Evolutionary conservation across 2,797 vertebrate genomes (phyloP).

Genomic region (Tarsius wallacei): DNA sequence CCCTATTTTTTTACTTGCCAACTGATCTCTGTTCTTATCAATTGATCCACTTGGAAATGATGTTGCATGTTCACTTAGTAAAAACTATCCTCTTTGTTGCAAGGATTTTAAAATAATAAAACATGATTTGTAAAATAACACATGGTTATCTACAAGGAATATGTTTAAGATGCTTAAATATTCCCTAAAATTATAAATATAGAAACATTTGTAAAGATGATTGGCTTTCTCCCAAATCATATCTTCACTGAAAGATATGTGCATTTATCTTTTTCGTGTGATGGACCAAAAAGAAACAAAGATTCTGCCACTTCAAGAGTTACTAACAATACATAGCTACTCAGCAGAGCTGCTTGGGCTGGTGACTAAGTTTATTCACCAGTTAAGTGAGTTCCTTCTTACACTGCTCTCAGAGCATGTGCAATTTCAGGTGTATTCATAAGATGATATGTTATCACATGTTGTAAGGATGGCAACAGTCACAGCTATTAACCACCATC

Average conservation of each 20-base stretch:
- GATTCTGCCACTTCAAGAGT: neutral
- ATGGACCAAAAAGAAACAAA: constrained; percentile 29
- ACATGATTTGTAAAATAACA: constrained; percentile 60
- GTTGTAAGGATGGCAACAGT: neutral
- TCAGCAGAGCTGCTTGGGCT: neutral
- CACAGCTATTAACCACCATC: neutral
- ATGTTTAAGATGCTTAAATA: constrained; percentile 43
- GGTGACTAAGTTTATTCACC: neutral
- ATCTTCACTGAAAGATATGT: neutral
- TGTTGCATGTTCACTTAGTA: constrained; percentile 35
- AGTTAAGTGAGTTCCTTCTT: neutral
- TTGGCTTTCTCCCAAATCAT: constrained; percentile 6
- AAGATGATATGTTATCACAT: neutral
- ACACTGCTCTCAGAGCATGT: neutral
- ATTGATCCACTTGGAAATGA: neutral
- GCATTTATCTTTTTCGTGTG: constrained; percentile 53
- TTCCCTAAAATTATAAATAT: constrained; percentile 48
- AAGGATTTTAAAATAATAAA: constrained; percentile 56
- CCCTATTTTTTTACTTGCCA: neutral
- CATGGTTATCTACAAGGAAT: constrained; percentile 11
- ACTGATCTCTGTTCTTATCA: neutral
- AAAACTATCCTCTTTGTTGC: constrained; percentile 46
- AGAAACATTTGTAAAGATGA: constrained; percentile 59
- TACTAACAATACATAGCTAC: neutral
- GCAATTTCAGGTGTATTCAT: neutral